These are phyloP conservation scores for Perccottus glenii DNA, from an alignment of 2,113 vertebrate genomes.

Conservation along the genomic window DNA sequence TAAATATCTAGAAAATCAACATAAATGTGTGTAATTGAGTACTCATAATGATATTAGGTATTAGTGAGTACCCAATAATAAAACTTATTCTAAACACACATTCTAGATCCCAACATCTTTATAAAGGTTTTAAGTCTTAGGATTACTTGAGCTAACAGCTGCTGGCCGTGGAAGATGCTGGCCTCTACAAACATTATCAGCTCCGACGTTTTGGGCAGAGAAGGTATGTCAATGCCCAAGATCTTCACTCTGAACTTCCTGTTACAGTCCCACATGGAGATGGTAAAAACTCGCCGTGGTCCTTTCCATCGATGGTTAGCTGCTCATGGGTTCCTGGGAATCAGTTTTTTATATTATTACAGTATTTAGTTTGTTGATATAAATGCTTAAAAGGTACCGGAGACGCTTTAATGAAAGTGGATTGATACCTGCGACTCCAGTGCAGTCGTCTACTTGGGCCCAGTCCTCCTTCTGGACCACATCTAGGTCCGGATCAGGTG, in stretches of 20 bases:
- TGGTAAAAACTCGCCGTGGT: constrained; percentile 95
- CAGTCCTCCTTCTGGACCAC: constrained; percentile 94
- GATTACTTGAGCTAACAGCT: constrained; percentile 87
- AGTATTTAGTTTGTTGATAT: background rate
- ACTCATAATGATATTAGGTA: too few species aligned
- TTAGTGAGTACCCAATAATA: too few species aligned
- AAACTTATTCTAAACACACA: too few species aligned
- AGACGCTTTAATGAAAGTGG: background rate
- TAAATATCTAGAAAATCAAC: too few species aligned
- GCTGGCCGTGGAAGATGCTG: constrained; percentile 95
- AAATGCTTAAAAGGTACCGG: too few species aligned
- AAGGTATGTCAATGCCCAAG: constrained; percentile 92
- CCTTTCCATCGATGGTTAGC: constrained; percentile 93
- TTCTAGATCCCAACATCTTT: too few species aligned
- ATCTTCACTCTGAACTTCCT: constrained; percentile 95
- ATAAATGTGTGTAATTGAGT: too few species aligned
- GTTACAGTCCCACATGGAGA: constrained; percentile 98
- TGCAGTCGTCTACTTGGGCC: constrained; percentile 96
- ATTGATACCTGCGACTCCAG: constrained; percentile 85
- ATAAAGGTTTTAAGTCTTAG: background rate
- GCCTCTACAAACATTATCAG: constrained; percentile 92
- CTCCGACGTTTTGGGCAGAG: constrained; percentile 89
- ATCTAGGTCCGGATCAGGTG: constrained; percentile 85
- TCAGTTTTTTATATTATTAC: background rate
- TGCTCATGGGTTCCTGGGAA: constrained; percentile 88